These are phyloP conservation scores for Phyllotreta cruciferae DNA, from an alignment of 2,888 invertebrate genomes.

Conservation along the genomic window DNA sequence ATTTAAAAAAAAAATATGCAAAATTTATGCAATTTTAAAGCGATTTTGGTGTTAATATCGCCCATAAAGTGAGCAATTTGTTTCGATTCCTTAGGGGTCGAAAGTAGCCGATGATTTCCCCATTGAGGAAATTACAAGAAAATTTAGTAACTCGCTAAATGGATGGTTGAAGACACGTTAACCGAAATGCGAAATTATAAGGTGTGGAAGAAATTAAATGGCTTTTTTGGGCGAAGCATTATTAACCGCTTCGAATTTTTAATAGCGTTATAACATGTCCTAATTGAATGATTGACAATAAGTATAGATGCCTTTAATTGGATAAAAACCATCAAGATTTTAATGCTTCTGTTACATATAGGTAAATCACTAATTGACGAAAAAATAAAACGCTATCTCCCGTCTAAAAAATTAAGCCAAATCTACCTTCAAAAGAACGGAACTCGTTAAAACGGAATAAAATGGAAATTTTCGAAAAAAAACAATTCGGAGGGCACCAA, in stretches of 20 bases:
- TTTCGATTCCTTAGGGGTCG: background rate
- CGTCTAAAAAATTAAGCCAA: slow-evolving; percentile 31
- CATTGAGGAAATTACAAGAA: slow-evolving; percentile 9
- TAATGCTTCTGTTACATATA: too few species aligned
- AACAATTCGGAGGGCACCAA: slow-evolving; percentile 35
- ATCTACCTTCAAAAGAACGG: slow-evolving; percentile 30
- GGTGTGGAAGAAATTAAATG: background rate
- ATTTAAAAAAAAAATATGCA: slow-evolving; percentile 26
- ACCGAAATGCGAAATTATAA: slow-evolving; percentile 10
- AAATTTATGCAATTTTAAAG: background rate
- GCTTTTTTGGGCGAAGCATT: too few species aligned
- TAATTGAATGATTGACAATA: too few species aligned
- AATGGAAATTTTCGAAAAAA: slow-evolving; percentile 34
- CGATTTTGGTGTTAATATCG: background rate
- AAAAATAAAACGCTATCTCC: background rate
- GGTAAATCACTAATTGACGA: background rate
- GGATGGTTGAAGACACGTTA: slow-evolving; percentile 1
- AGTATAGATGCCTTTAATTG: too few species aligned
- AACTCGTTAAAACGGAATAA: slow-evolving; percentile 38
- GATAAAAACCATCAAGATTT: too few species aligned
- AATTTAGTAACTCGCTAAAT: slow-evolving; percentile 3
- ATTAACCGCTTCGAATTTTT: too few species aligned
- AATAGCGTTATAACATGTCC: too few species aligned
- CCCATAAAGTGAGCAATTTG: slow-evolving; percentile 1
- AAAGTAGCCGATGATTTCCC: background rate